Evolutionary conservation across 2,888 invertebrate genomes (phyloP), one percentile per base, ranked within the genome.

Genomic region (Mythimna ferrago): DNA sequence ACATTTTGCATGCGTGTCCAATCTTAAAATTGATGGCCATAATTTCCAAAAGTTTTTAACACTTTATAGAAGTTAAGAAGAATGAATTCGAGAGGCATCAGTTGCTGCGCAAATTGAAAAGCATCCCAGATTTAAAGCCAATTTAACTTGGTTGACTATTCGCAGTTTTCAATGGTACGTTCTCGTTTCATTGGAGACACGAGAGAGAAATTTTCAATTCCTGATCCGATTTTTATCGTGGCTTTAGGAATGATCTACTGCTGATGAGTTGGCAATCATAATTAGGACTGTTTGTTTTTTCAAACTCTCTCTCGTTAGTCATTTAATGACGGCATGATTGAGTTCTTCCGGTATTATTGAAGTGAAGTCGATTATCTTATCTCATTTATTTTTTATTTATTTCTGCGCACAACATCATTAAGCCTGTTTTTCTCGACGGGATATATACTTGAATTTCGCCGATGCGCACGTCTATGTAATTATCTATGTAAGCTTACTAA

Each of bases 121-220:
- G 87, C 82, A 81, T 86, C 78, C 78, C 56, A 87, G 89, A 90
- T 90, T 89, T 88, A 90, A 86, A 90, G 87, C 83, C 90, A 90
- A 90, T 90, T 90, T 87, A 90, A 90, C 88, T 90, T 89, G 80
- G 87, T 86, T 84, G 85, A 86, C 76, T 82, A 84, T 75, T 84
- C 73, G 80, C 78, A 82, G 80, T 84, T 88, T 87, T 78, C 81
- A 86, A 87, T 79, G 76, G 76, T 71, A 80, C 68, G 75, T 72
- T 79, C 76, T 67, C 70, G 71, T 82, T 86, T 82, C 67, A 76
- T 70, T 68, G 67, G 69, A 81, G 67, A 66, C 48, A 63, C 60
- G 48, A 80, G 57, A 54, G 44, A 73, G 66, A 51, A 80, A 81
- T 81, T 84, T 73, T 81, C 62, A 73, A 77, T 77, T 73, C 71